Evolutionary conservation across 37 sponge, comb jelly and placozoan genomes (phyloP).

Genomic region (Theonella swinhoei): DNA sequence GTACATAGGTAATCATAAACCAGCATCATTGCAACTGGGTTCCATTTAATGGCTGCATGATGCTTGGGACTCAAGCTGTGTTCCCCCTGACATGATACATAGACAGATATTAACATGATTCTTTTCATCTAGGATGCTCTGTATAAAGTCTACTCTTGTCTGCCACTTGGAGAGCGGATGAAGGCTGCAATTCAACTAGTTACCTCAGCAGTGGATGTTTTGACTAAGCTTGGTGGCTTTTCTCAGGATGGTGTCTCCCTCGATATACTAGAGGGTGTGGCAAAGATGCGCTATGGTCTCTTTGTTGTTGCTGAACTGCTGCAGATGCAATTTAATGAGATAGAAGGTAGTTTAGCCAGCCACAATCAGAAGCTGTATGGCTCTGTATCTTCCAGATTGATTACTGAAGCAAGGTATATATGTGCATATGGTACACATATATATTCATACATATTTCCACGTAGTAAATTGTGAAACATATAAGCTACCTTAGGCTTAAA

Average conservation of each 20-base stretch:
- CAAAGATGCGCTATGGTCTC: conserved; percentile 53
- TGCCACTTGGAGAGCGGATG: background rate
- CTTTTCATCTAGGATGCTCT: conserved; percentile 44
- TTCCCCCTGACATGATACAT: no score
- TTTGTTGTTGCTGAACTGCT: conserved; percentile 48
- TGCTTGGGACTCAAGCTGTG: no score
- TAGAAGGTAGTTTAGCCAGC: background rate
- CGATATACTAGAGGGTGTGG: conserved; percentile 52
- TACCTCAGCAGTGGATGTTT: background rate
- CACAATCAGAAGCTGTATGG: background rate
- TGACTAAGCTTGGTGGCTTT: background rate
- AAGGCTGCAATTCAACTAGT: conserved; percentile 4
- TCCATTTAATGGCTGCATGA: no score
- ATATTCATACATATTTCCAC: no score
- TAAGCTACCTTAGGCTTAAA: no score
- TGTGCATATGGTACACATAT: no score
- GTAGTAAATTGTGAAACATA: no score
- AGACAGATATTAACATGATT: no score
- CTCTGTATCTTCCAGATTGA: no score
- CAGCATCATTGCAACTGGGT: no score
- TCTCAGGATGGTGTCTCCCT: background rate
- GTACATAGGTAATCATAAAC: no score
- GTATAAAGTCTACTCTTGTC: conserved; percentile 2
- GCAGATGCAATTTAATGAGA: background rate
- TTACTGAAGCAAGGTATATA: background rate